Evolutionary conservation across 2,797 vertebrate genomes (phyloP).

Genomic region (Trachops cirrhosus): DNA sequence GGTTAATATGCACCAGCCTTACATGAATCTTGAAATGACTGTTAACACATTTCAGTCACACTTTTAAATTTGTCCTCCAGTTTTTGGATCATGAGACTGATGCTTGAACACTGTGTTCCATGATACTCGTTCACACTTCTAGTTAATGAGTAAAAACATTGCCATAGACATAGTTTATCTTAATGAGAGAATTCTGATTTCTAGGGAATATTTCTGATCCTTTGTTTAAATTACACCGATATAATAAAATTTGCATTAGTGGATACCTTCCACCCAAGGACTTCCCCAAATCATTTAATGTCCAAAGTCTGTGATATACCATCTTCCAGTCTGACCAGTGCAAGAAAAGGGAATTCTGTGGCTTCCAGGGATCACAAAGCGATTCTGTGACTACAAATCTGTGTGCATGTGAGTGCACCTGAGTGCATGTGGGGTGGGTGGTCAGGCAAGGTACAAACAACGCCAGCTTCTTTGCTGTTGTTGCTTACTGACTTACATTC

Average conservation of each 20-base stretch:
- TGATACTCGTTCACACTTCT: neutral
- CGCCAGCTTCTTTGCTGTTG: neutral
- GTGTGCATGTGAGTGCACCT: neutral
- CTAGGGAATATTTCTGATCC: neutral
- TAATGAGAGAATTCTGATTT: conserved; percentile 45
- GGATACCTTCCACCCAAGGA: neutral
- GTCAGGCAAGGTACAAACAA: neutral
- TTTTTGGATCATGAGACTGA: conserved; percentile 31
- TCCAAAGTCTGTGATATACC: neutral
- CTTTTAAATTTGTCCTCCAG: conserved; percentile 53
- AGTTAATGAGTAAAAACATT: conserved; percentile 32
- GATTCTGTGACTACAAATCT: neutral
- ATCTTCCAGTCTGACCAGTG: neutral
- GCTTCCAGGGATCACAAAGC: neutral
- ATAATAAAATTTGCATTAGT: conserved; percentile 8
- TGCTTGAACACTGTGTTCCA: neutral
- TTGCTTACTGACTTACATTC: neutral
- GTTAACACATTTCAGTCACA: conserved; percentile 49
- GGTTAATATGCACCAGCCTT: conserved; percentile 16
- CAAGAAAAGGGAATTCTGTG: neutral
- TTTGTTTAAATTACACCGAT: conserved; percentile 13
- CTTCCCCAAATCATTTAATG: neutral
- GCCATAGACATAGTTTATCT: neutral
- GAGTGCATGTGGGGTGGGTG: rapidly evolving
- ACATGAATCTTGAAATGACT: conserved; percentile 68